Evolutionary conservation across 2,888 invertebrate genomes (phyloP).

Genomic region (Psylliodes chrysocephalus): DNA sequence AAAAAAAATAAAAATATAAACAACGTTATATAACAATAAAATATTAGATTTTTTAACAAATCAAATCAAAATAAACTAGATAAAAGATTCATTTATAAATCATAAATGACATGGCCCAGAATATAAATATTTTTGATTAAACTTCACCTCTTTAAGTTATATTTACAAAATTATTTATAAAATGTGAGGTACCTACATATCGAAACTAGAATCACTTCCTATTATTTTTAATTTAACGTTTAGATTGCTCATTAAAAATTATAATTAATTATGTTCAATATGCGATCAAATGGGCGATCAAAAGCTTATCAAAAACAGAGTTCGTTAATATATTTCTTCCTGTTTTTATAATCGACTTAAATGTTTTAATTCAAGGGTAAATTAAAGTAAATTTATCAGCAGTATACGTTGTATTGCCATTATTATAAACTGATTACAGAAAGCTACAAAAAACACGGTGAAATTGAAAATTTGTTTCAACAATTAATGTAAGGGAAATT

Average conservation of each 20-base stretch:
- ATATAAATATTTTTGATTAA: no score
- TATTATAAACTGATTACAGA: constrained; percentile 1
- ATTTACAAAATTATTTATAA: no score
- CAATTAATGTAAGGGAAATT: no score
- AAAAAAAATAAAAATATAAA: no score
- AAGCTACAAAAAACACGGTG: background rate
- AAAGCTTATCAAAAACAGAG: constrained; percentile 12
- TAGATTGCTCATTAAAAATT: constrained; percentile 5
- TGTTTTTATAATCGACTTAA: constrained; percentile 22
- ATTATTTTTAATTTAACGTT: background rate
- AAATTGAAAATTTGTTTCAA: background rate
- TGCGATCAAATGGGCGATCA: constrained; percentile 10
- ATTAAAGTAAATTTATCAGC: constrained; percentile 12
- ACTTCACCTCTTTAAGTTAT: no score
- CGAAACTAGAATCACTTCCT: background rate
- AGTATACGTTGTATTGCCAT: constrained; percentile 2
- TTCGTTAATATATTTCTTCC: constrained; percentile 27
- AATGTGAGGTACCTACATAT: background rate
- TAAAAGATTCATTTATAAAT: no score
- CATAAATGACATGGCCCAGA: no score
- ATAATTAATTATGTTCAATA: background rate
- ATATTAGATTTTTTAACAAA: no score
- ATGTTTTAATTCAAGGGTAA: constrained; percentile 26
- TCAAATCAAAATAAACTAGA: no score
- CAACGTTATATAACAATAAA: no score